Evolutionary conservation across 2,113 vertebrate species (phyloP).

Genomic region (Trematocara marginatum): DNA sequence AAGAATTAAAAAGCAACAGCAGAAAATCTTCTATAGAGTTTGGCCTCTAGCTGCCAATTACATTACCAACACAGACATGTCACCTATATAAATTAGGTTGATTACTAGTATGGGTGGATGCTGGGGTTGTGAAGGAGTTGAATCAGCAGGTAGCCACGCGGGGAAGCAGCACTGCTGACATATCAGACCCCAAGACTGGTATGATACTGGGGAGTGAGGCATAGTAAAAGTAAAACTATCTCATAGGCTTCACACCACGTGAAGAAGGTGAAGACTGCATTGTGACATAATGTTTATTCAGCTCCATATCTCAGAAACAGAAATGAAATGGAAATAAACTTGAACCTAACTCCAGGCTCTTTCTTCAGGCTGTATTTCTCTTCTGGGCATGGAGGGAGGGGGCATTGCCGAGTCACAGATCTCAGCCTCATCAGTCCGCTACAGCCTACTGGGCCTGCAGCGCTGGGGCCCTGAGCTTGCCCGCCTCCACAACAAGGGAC

Average conservation of each 20-base stretch:
- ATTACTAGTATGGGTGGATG: background rate
- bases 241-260: background rate
- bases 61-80: background rate
- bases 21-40: background rate
- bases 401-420: slow-evolving; percentile 86
- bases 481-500: slow-evolving; percentile 85
- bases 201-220: background rate
- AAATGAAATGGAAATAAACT: background rate
- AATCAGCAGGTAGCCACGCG: background rate
- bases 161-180: background rate
- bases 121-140: background rate
- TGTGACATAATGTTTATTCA: background rate
- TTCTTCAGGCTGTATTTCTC: slow-evolving; percentile 76
- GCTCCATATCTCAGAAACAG: background rate
- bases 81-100: background rate
- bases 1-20: background rate
- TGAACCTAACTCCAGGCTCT: background rate
- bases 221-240: background rate
- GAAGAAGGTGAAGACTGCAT: background rate
- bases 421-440: slow-evolving; percentile 81
- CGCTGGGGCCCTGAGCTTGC: slow-evolving; percentile 89
- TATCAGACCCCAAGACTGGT: background rate
- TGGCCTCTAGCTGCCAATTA: background rate
- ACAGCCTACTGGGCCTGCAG: slow-evolving; percentile 86
- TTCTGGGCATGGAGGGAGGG: slow-evolving; percentile 87